Conservation (phyloP, 2,888 invertebrate species). For the Apeira syringaria region DNA sequence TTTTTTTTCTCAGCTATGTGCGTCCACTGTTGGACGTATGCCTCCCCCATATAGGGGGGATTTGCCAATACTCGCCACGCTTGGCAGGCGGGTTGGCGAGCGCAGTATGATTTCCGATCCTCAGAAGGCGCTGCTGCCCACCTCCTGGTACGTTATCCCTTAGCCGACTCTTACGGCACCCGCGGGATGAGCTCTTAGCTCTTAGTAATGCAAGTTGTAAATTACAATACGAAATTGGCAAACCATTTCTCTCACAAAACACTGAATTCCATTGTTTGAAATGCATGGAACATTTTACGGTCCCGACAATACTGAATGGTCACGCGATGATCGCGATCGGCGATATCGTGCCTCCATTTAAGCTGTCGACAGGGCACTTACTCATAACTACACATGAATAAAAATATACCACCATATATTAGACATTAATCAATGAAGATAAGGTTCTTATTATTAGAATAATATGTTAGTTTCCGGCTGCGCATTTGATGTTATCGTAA, state of each 20-base stretch:
- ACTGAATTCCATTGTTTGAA: slow-evolving; percentile 30
- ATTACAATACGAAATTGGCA: slow-evolving; percentile 25
- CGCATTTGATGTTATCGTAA: too few relatives aligned
- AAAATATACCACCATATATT: not conserved
- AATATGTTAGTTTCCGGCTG: not conserved
- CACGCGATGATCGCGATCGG: slow-evolving; percentile 36
- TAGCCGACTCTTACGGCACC: too few relatives aligned
- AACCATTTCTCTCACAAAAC: slow-evolving; percentile 26
- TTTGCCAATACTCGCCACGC: too few relatives aligned
- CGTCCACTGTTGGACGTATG: too few relatives aligned
- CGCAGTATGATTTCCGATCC: too few relatives aligned
- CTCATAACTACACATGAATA: slow-evolving; percentile 8
- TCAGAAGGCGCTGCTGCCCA: too few relatives aligned
- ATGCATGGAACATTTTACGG: slow-evolving; percentile 33
- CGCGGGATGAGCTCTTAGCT: too few relatives aligned
- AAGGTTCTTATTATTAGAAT: not conserved
- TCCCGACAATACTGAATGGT: slow-evolving; percentile 29
- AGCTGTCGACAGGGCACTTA: slow-evolving; percentile 9
- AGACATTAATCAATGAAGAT: not conserved
- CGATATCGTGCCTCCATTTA: slow-evolving; percentile 11
- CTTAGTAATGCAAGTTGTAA: not conserved
- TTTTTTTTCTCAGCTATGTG: too few relatives aligned
- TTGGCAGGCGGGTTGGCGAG: too few relatives aligned
- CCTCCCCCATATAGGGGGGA: too few relatives aligned
- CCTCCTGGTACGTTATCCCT: too few relatives aligned